These are phyloP conservation scores for Sphecodes monilicornis DNA, from an alignment of 2,888 invertebrate species.

Conservation along the genomic window DNA sequence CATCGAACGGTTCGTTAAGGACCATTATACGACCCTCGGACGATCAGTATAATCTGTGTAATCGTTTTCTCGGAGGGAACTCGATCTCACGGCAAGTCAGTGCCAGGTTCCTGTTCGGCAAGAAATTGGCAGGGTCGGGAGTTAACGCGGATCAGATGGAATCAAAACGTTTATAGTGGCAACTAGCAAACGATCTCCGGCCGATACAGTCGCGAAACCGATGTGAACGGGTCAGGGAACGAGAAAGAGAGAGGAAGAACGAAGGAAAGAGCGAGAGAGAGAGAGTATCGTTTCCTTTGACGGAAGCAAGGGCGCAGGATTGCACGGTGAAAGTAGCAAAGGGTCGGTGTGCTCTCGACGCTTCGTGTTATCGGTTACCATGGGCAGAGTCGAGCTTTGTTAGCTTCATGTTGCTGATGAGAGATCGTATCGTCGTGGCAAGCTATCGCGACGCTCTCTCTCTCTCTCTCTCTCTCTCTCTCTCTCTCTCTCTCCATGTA, in stretches of 20 bases:
- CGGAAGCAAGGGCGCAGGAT: conserved; percentile 47
- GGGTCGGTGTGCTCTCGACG: conserved; percentile 40
- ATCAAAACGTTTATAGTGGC: conserved; percentile 22
- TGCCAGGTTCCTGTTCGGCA: not conserved
- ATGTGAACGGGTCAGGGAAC: conserved; percentile 28
- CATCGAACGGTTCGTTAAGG: not conserved
- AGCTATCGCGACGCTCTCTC: conserved; percentile 42
- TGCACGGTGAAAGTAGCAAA: conserved; percentile 59
- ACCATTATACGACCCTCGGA: not conserved
- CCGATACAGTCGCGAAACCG: conserved; percentile 28
- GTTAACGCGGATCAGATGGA: conserved; percentile 27
- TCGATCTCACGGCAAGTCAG: not conserved
- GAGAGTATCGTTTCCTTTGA: conserved; percentile 55
- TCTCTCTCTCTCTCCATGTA: not conserved
- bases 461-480: conserved; percentile 2
- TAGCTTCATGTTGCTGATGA: conserved; percentile 67
- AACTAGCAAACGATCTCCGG: conserved; percentile 28
- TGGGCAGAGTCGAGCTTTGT: conserved; percentile 63
- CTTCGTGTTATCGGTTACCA: conserved; percentile 58
- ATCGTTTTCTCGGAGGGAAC: not conserved
- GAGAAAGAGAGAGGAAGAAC: too few species aligned
- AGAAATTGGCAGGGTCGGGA: conserved; percentile 11
- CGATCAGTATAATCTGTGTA: not conserved
- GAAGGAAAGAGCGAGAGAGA: not conserved
- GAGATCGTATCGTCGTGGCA: conserved; percentile 65